A percentile compares a stretch with the other conserved stretches of the same genome.
phyloP scores from a whole-genome alignment of 2,797 vertebrate species.

The Hemitrygon akajei region DNA sequence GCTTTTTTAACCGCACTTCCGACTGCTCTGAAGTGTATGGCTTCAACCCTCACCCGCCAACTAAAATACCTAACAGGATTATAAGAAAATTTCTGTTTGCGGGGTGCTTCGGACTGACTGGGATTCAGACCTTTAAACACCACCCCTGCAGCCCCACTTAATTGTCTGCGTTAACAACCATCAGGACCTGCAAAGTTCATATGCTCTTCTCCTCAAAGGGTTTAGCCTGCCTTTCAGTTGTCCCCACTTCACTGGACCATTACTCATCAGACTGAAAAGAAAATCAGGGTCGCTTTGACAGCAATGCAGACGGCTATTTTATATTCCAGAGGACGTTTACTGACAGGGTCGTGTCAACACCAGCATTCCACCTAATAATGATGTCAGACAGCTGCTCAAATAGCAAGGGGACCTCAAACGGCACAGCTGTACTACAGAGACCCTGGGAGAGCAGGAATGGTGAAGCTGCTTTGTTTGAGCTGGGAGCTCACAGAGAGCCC shows the following conservation, averaged over 20 bases:
- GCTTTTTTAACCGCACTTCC: background rate
- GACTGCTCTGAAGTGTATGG: background rate
- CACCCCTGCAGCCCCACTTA: background rate
- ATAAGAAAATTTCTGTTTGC: background rate
- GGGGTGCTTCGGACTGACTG: background rate
- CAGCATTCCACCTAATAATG: background rate
- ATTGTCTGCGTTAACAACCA: background rate
- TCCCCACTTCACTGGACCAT: background rate
- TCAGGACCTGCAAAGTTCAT: background rate
- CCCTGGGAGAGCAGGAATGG: background rate
- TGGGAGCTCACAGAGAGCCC: background rate
- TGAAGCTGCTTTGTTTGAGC: background rate
- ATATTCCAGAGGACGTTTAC: background rate
- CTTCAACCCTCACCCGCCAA: background rate
- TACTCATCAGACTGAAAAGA: conserved; percentile 6
- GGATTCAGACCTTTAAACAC: background rate
- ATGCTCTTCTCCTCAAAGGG: background rate
- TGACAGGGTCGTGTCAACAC: background rate
- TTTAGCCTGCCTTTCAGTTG: background rate
- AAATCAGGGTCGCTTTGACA: background rate
- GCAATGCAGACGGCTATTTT: background rate
- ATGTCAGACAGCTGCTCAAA: conserved; percentile 16
- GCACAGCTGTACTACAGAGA: background rate
- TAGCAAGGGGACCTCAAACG: background rate
- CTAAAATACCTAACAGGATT: background rate